Evolutionary conservation across 2,797 vertebrate species (phyloP), one percentile per base, ranked within the genome.

Genomic region (Pseudochirops corinnae): DNA sequence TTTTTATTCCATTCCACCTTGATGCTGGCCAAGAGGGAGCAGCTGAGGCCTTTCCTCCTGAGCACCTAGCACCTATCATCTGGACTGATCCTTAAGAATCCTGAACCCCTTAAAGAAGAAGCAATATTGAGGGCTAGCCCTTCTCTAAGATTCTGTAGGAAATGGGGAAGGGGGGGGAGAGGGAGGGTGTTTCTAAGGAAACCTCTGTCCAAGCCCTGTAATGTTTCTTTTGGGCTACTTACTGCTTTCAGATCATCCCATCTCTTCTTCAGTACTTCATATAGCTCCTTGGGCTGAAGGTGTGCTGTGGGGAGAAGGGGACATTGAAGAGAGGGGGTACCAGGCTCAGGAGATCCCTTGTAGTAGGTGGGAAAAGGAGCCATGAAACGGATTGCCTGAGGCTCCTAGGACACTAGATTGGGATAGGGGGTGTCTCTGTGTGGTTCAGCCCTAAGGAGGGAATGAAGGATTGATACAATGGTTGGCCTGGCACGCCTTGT

Each of bases 201-300:
- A 14, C 13, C 10, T 57, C 33, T 1, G 29, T 13, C 7, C 18
- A 13, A 2, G 3, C 16, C 50, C n/a, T 31, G 7, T 21, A 13
- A 33, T 9, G 52, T 24, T 18, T n/a, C 31, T 52, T 28, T 13
- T 33, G 90, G 26, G 55, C 60, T 12, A 0, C 96, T 98, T 95
- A 99, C 99, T 98, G 98, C 97, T 62, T 97, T 96, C 1, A 99
- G 91, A 67, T 98, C 98, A 53, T 97, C 97, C 96, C 96, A 98
- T 53, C 97, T 97, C 55, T 96, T 94, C 91, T 97, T 97, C 96
- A 99, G 92, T 28, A n/a, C 39, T 21, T 98, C 62, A 0, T 97
- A 98, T 53, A 98, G 55, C 1, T 97, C 95, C 39, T 95, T 91
- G 11, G 98, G 94, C 0, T 39, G 92, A 29, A 98, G 9, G 0